Evolutionary conservation across 1,140 invertebrate species (phyloP).

Genomic region (Drosophila sechellia): DNA sequence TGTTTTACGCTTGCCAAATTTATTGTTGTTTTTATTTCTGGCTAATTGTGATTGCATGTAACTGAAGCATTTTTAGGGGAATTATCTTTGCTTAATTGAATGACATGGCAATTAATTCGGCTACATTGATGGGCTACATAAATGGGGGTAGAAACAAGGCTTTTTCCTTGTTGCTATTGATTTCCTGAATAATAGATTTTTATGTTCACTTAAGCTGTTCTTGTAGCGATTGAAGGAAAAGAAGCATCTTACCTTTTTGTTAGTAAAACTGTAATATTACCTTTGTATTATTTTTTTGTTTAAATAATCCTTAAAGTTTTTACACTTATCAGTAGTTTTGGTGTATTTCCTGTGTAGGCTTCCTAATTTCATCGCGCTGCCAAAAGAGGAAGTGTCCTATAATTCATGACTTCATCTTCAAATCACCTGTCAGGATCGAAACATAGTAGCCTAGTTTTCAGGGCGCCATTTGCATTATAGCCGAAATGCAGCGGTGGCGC

Average conservation of each 20-base stretch:
- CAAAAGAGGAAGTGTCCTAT: neutral
- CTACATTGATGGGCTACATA: too few relatives aligned
- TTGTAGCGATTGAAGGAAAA: neutral
- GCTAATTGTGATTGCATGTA: slow-evolving; percentile 74
- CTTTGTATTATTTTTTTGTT: neutral
- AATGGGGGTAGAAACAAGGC: neutral
- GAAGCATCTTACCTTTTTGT: neutral
- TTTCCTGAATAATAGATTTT: slow-evolving; percentile 21
- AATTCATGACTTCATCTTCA: slow-evolving; percentile 17
- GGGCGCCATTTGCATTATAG: slow-evolving; percentile 54
- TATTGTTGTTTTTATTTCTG: slow-evolving; percentile 12
- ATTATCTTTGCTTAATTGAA: slow-evolving; percentile 71
- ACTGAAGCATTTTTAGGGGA: slow-evolving; percentile 54
- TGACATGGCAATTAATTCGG: slow-evolving; percentile 61
- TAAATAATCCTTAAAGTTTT: neutral
- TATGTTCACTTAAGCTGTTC: neutral
- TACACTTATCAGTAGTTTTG: too few relatives aligned
- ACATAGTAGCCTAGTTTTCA: slow-evolving; percentile 24
- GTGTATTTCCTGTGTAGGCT: neutral
- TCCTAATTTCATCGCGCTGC: neutral
- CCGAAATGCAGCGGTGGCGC: slow-evolving; percentile 6
- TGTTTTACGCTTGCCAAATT: slow-evolving; percentile 8
- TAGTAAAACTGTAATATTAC: neutral
- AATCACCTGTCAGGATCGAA: slow-evolving; percentile 31
- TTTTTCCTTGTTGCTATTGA: slow-evolving; percentile 7